These are phyloP conservation scores for Sebastolobus alascanus DNA, from an alignment of 2,797 vertebrate genomes.

Conservation along the genomic window DNA sequence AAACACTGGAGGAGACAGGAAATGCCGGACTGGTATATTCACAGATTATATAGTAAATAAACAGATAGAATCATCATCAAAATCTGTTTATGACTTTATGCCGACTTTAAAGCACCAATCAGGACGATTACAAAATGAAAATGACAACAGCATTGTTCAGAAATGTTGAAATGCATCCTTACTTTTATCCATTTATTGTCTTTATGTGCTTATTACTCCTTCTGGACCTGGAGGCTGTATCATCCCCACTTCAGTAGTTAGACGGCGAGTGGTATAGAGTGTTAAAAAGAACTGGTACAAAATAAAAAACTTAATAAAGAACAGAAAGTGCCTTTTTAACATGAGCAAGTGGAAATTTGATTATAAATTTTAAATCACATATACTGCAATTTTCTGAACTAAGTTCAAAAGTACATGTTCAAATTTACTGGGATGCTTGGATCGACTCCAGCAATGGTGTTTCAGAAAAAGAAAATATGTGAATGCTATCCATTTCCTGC, in stretches of 20 bases:
- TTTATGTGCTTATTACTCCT: not conserved
- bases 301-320: not conserved
- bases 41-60: not conserved
- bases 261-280: not conserved
- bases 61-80: too few relatives aligned
- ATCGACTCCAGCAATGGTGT: not conserved
- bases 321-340: slow-evolving; percentile 7
- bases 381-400: slow-evolving; percentile 24
- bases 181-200: not conserved
- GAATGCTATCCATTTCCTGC: not conserved
- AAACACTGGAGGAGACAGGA: not conserved
- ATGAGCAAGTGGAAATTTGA: slow-evolving; percentile 17
- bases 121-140: slow-evolving; percentile 17
- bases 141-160: slow-evolving; percentile 16
- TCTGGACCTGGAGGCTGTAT: not conserved
- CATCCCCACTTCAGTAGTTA: slow-evolving; percentile 30
- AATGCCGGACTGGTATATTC: not conserved
- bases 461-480: not conserved
- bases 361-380: slow-evolving; percentile 52
- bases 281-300: slow-evolving; percentile 2
- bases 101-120: slow-evolving; percentile 56
- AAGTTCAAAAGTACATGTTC: slow-evolving; percentile 49
- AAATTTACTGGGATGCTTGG: slow-evolving; percentile 12
- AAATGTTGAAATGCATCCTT: slow-evolving; percentile 26
- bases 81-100: slow-evolving; percentile 23